Percentiles rank a stretch among this genome's conserved stretches.
Evolutionary conservation across 2,888 invertebrate genomes (phyloP).

Genomic region (Euclidia mi): DNA sequence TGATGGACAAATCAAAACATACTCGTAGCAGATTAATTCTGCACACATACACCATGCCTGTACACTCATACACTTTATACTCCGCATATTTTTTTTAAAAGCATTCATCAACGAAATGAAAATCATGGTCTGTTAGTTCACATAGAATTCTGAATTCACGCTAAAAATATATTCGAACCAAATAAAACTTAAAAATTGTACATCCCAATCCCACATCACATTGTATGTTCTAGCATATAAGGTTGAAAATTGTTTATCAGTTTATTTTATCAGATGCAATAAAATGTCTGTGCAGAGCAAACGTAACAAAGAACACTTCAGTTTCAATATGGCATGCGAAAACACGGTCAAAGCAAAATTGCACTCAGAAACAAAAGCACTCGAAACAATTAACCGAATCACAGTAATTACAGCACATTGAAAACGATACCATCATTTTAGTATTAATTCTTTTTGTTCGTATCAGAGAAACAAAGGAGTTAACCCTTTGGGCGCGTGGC

Average conservation of each 20-base stretch:
- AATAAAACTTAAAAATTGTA: conserved; percentile 46
- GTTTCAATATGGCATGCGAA: conserved; percentile 83
- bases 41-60: conserved; percentile 17
- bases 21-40: too few species aligned
- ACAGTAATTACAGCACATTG: conserved; percentile 85
- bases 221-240: conserved; percentile 41
- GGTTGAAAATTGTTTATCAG: conserved; percentile 52
- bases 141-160: conserved; percentile 61
- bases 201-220: conserved; percentile 35
- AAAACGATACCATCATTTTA: conserved; percentile 85
- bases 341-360: conserved; percentile 84
- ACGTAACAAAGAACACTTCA: conserved; percentile 70
- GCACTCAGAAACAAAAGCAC: conserved; percentile 80
- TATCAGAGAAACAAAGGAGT: conserved; percentile 77
- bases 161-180: conserved; percentile 46
- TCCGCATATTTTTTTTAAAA: conserved; percentile 38
- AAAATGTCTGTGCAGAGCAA: conserved; percentile 58
- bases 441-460: conserved; percentile 72
- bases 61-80: conserved; percentile 34
- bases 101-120: conserved; percentile 69
- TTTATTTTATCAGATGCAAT: conserved; percentile 53
- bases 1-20: too few species aligned
- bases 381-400: conserved; percentile 86
- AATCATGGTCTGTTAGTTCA: conserved; percentile 64
- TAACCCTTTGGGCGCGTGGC: conserved; percentile 84